Evolutionary conservation across 2,113 vertebrate genomes (phyloP).

Genomic region (Emydocephalus ijimae): DNA sequence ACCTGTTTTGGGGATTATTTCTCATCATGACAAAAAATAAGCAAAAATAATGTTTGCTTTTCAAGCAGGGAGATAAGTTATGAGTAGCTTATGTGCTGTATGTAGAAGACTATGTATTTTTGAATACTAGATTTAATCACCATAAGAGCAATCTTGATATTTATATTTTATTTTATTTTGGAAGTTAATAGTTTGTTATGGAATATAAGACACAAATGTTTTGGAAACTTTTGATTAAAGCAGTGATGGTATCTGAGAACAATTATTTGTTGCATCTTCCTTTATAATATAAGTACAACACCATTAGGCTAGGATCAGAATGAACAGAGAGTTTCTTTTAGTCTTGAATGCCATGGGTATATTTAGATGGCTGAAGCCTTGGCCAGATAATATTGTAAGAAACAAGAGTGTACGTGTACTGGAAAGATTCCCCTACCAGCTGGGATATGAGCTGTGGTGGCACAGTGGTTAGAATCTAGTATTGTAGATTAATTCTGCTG

Average conservation of each 20-base stretch:
- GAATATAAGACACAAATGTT: neutral
- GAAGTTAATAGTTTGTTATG: neutral
- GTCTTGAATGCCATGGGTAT: neutral
- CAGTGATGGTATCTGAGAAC: neutral
- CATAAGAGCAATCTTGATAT: conserved; percentile 7
- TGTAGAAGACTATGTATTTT: conserved; percentile 24
- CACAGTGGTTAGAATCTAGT: neutral
- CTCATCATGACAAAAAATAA: conserved; percentile 5
- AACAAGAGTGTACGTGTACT: neutral
- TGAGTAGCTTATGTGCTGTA: conserved; percentile 16
- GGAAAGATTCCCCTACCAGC: neutral
- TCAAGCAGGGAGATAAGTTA: fast-evolving
- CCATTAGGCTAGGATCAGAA: neutral
- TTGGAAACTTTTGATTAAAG: neutral
- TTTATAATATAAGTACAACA: neutral
- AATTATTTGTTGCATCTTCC: neutral
- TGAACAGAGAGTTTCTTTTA: neutral
- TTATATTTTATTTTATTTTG: neutral
- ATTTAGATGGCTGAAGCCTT: neutral
- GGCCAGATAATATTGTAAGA: neutral
- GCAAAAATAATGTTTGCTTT: neutral
- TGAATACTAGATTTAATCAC: conserved; percentile 14
- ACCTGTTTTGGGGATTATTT: conserved; percentile 30
- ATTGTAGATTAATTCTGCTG: neutral
- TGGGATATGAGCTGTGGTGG: too few relatives aligned